Evolutionary conservation across 2,888 invertebrate genomes (phyloP).

Genomic region (Keiferia lycopersicella): DNA sequence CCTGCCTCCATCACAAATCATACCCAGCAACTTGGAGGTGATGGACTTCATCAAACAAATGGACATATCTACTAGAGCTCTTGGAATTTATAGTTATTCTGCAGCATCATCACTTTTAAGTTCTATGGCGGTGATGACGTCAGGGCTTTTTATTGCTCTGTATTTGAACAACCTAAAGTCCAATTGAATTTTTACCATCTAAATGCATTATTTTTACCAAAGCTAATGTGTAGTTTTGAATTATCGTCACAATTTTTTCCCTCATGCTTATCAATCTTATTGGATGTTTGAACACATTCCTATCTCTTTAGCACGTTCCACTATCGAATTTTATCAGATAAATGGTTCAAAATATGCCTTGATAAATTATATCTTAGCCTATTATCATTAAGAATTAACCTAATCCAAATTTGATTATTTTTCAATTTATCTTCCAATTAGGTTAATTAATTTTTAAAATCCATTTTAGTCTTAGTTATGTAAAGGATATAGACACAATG

Average conservation of each 20-base stretch:
- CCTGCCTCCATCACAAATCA: slow-evolving; percentile 76
- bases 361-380: neutral
- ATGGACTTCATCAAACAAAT: slow-evolving; percentile 79
- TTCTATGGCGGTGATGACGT: neutral
- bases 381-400: neutral
- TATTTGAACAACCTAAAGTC: neutral
- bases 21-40: slow-evolving; percentile 81
- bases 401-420: slow-evolving; percentile 14
- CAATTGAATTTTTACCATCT: neutral
- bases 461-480: neutral
- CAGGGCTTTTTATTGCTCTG: neutral
- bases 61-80: slow-evolving; percentile 55
- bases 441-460: neutral
- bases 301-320: neutral
- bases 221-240: too few relatives aligned
- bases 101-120: slow-evolving; percentile 31
- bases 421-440: neutral
- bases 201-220: too few relatives aligned
- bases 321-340: neutral
- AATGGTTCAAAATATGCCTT: neutral
- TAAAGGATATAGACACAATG: slow-evolving; percentile 19
- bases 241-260: too few relatives aligned
- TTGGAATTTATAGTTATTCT: slow-evolving; percentile 51
- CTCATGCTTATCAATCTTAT: too few relatives aligned
- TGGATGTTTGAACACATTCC: too few relatives aligned